Evolutionary conservation across 2,888 invertebrate species (phyloP).

Genomic region (Polyploca ridens): DNA sequence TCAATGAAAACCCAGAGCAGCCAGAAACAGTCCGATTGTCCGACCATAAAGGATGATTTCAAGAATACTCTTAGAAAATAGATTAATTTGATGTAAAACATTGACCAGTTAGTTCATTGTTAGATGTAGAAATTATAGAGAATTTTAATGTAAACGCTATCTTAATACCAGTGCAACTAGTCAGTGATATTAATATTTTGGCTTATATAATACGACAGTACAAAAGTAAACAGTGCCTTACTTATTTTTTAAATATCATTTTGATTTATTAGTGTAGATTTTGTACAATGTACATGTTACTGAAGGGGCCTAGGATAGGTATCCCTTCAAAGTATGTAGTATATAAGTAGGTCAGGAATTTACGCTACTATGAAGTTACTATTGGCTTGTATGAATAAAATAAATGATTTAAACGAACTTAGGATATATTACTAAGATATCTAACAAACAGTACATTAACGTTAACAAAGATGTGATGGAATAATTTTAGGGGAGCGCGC

Average conservation of each 20-base stretch:
- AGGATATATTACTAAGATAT: too few relatives aligned
- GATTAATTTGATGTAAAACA: slow-evolving; percentile 7
- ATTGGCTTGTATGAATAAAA: too few relatives aligned
- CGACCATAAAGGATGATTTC: slow-evolving; percentile 45
- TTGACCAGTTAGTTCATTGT: slow-evolving; percentile 4
- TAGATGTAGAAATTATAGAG: background rate
- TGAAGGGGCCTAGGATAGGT: too few relatives aligned
- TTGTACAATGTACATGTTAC: slow-evolving; percentile 3
- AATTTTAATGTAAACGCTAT: background rate
- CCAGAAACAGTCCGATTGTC: slow-evolving; percentile 59
- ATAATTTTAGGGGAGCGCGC: too few relatives aligned
- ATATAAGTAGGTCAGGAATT: too few relatives aligned
- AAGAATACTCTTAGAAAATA: slow-evolving; percentile 11
- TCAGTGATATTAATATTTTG: slow-evolving; percentile 35
- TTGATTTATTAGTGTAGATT: background rate
- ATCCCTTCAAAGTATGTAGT: too few relatives aligned
- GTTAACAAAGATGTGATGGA: too few relatives aligned
- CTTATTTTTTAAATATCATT: slow-evolving; percentile 10
- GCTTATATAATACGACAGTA: slow-evolving; percentile 31
- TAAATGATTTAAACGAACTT: too few relatives aligned
- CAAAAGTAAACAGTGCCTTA: slow-evolving; percentile 43
- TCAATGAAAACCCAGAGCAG: slow-evolving; percentile 49
- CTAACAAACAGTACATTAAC: too few relatives aligned
- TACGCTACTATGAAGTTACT: too few relatives aligned
- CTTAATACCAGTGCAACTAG: slow-evolving; percentile 49